Base-by-base conservation (phyloP, 2,888 invertebrate species). In the Cataglyphis albicans region DNA sequence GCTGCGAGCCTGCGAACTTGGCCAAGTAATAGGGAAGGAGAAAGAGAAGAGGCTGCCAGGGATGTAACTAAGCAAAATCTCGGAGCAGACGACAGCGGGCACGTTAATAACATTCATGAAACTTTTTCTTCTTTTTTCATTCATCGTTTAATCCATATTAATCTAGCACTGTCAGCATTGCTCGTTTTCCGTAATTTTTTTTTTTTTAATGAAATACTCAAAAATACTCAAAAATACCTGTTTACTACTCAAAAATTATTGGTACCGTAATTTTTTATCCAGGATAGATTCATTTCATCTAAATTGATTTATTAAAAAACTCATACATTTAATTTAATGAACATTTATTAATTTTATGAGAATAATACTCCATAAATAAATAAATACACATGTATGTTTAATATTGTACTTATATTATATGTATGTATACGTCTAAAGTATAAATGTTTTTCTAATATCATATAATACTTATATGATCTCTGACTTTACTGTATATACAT, bases 1-100 rank as follows among this genome's bases (percentile, higher is more conserved):
- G 48, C 48, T 6, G n/a, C 38, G 7, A 38, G 52, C 4, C 38
- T n/a, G 18, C 29, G 55, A 76, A 76, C 68, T 67, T 76, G 70
- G 68, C 29, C 55, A 48, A 32, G 15, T 38, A 29, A 29, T 38
- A 3, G 3, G 12, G 25, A 25, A 12, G 6, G 38, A 52, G 52
- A 6, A 35, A 6, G 38, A 15, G n/a, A 18, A 32, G 18, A 29
- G 0, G 15, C 64, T 9, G 32, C 9, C 75, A 65, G 75, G 52
- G 25, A n/a, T 67, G 75, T 76, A 65, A 4, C 12, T n/a, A 38
- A 29, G 63, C n/a, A n/a, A 41, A 9, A 59, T 61, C 1, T 15
- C 74, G 32, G 32, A 61, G 29, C n/a, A 1, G 12, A 7, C 12
- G 15, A 5, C 18, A 48, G 1, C 18, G 5, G 6, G n/a, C 18